These are phyloP conservation scores for Otus sunia DNA, from an alignment of 2,113 vertebrate genomes.

Conservation along the genomic window DNA sequence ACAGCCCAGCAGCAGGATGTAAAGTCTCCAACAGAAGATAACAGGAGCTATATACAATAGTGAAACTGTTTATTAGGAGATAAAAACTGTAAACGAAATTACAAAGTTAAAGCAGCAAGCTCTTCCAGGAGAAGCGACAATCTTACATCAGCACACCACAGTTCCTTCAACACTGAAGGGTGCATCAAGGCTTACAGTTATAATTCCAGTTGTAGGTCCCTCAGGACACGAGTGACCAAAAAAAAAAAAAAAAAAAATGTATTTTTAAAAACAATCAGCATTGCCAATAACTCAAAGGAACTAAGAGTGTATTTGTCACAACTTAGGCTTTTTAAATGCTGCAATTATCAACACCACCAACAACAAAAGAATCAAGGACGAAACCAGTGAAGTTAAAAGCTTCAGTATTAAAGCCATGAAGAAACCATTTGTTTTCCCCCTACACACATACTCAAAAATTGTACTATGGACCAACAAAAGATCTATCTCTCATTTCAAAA, in stretches of 20 bases:
- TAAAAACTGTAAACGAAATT: background rate
- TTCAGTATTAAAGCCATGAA: background rate
- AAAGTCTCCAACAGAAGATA: background rate
- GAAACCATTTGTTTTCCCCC: background rate
- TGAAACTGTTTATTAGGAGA: background rate
- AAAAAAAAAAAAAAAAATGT: background rate
- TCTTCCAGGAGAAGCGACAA: background rate
- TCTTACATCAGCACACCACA: accelerated
- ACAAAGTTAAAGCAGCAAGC: background rate
- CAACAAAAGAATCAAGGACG: background rate
- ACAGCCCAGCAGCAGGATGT: background rate
- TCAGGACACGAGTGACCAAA: background rate
- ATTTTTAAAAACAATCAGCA: background rate
- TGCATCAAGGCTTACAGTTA: background rate
- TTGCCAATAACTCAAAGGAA: background rate
- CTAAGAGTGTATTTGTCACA: background rate
- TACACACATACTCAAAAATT: background rate
- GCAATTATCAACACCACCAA: background rate
- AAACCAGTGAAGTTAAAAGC: background rate
- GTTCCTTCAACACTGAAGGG: background rate
- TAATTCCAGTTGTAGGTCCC: background rate
- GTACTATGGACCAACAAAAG: background rate
- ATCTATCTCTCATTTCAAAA: background rate
- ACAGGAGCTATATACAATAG: background rate
- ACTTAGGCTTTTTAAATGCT: background rate